Conservation (phyloP, 2,113 vertebrate species). For the mouse (Mus musculus) region GRCm39 chr7:113892001-113892500, state of each 20-base stretch:
- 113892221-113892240: not conserved
- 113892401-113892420: not conserved
- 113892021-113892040: conserved; percentile 37
- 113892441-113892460: not conserved
- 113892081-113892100: conserved; percentile 35
- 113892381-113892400: not conserved
- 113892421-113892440: not conserved
- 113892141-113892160: conserved; percentile 25
- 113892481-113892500: not conserved
- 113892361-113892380: not conserved
- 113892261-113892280: not conserved
- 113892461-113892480: not conserved
- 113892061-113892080: conserved; percentile 36
- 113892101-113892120: conserved; percentile 57
- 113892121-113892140: not conserved
- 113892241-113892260: not conserved
- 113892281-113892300: conserved; percentile 16
- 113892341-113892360: not conserved
- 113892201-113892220: not conserved
- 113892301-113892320: not conserved
- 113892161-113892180: not conserved
- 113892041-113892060: conserved; percentile 40
- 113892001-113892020: not conserved
- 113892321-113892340: not conserved
- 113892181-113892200: conserved; percentile 2